Evolutionary conservation across 1,140 invertebrate genomes (phyloP), one percentile per base, ranked within the genome.

Genomic region (Cepaea nemoralis): DNA sequence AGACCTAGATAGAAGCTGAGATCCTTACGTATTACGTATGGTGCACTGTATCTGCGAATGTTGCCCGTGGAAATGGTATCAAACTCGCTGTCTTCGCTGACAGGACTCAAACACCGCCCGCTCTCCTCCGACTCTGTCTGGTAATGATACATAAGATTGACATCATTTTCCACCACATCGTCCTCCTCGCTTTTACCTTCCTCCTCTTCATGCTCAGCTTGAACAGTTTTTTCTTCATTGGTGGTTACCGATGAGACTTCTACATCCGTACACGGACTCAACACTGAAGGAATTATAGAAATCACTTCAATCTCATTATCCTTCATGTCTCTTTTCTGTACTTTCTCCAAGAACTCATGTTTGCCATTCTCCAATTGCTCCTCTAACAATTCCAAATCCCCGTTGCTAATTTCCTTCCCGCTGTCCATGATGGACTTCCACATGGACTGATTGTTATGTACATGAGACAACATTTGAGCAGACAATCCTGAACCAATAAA

Each of bases 401-500:
- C 79, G 5, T 79, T 66, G 24, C 82, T 70, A 14, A 48, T n/a
- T 22, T 55, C 19, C 10, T 82, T 74, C 35, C 85, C 86, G n/a
- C 55, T 59, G 55, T 85, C 77, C 16, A 83, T 83, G 37, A 90
- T 82, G 12, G 88, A 86, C 80, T 96, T 94, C 96, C 96, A 97
- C 70, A 94, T 93, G 27, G 90, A 92, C 82, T 95, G 93, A 88
- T 97, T 97, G 27, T 82, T 67, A 22, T 88, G 85, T 22, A 97
- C 89, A 89, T 96, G 94, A 12, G 93, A 85, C 90, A 97, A 93
- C 94, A 97, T 95, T 66, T 93, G 92, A 1, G 92, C 91, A 0
- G 96, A 96, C 0, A 97, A 91, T 35, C 93, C 92, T 63, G 94
- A 95, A 19, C 94, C 92, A 19, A 96, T 91, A 91, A 97, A 97